Conservation (phyloP, 2,113 vertebrate species). For the Nothoprocta perdicaria region DNA sequence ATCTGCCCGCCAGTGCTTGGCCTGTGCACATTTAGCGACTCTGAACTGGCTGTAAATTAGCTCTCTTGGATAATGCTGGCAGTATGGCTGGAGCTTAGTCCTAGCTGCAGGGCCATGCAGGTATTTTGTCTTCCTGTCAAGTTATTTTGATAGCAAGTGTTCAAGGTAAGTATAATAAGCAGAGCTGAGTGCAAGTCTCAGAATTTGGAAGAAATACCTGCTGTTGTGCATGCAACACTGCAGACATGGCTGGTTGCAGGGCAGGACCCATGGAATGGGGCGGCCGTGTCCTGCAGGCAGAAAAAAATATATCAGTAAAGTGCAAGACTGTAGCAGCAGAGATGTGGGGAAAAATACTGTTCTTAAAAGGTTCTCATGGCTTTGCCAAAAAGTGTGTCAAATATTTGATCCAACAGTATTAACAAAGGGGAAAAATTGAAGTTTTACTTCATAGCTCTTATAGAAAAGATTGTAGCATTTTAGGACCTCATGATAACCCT, state of each 20-base stretch:
- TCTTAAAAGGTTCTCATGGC: background rate
- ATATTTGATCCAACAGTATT: conserved; percentile 30
- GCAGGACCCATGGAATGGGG: background rate
- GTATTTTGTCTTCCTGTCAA: background rate
- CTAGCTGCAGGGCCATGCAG: background rate
- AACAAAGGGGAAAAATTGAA: background rate
- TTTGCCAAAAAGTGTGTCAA: background rate
- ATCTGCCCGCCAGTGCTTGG: background rate
- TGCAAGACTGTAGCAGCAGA: background rate
- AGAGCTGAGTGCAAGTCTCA: background rate
- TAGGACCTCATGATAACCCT: background rate
- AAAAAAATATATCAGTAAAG: background rate
- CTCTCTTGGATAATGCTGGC: background rate
- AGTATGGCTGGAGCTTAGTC: background rate
- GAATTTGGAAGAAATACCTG: background rate
- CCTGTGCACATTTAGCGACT: background rate
- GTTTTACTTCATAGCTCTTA: background rate
- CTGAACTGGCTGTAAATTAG: background rate
- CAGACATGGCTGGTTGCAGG: accelerated
- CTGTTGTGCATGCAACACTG: background rate
- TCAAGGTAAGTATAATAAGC: background rate
- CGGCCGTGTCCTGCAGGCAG: accelerated
- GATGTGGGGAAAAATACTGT: background rate
- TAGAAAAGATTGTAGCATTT: conserved; percentile 27
- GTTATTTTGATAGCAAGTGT: background rate